Base-by-base conservation (phyloP, 2,888 invertebrate species). In the Heliothis peltigera region DNA sequence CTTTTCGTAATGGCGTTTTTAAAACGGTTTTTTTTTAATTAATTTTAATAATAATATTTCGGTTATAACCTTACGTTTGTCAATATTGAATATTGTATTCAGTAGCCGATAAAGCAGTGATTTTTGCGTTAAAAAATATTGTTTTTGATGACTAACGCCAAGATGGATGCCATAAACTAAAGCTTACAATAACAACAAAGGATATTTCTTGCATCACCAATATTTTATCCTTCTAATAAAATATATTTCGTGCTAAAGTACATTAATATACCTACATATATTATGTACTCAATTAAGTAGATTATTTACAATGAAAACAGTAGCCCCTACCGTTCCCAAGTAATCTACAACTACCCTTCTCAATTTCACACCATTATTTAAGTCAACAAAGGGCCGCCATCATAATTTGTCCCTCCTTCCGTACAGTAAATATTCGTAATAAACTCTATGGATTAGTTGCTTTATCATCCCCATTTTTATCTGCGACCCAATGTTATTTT, bases 311-410 rank as follows among this genome's bases (percentile, higher is more conserved):
- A 67, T 54, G 57, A 49, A 62, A 70, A 68, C 60, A 65, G 76
- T 39, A 42, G 59, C 46, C 69, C 58, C 59, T 44, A 51, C 28
- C 32, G 39, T 60, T 71, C 43, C 19, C 58, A 63, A 76, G 61
- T 70, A 65, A 72, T 66, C 55, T 52, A 58, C 72, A 75, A 75
- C 82, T 84, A 84, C 81, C 77, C 79, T 77, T 73, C 77, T 77
- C 85, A 87, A 88, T 89, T 84, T 86, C 86, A 81, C 85, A 82
- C 89, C 87, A 93, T 92, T 92, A 92, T 91, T 86, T 84, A 79
- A 87, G 88, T 90, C 91, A 92, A 93, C 91, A 92, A 91, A 89
- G 85, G 88, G 86, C 80, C 75, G 70, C 83, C 84, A 85, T 82
- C 85, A 89, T 85, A 84, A 84, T 85, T 80, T 79, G 80, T 78